Evolutionary conservation across 2,113 vertebrate genomes (phyloP), one percentile per base, ranked within the genome.

Genomic region (Gulo gulo): DNA sequence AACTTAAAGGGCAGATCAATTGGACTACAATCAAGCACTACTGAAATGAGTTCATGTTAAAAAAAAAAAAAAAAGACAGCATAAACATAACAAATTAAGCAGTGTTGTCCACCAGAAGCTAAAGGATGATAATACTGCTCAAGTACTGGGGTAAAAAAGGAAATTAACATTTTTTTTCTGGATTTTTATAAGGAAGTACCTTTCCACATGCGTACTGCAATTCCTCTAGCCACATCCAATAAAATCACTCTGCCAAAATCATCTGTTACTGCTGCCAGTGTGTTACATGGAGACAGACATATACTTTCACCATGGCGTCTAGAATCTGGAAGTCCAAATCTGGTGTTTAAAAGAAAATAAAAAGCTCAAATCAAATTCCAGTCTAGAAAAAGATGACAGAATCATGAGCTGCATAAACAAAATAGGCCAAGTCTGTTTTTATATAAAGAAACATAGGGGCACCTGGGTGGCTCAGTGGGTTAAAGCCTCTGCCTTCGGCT

Each of bases 171-270:
- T n/a, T 61, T n/a, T 82, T 36, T 29, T 16, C 82, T 31, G 39
- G 6, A 63, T n/a, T 80, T 94, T 42, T 81, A 12, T 67, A 78
- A 87, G 69, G 18, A 93, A 79, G 31, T 97, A 99, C 99, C 99
- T 99, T 99, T 99, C 99, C 99, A 99, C 99, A 99, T 99, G 92
- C 99, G 99, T 94, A 99, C 98, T 80, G 99, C 99, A 0, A 99
- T 98, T 86, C 99, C 99, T 93, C 99, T 98, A 52, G 99, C 97
- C 96, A 99, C 99, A 96, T 99, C 99, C 98, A 99, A 98, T 91
- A 99, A 98, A 65, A 99, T 98, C 86, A 99, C 99, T 95, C 99
- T 99, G 57, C 99, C 99, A 97, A 99, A 99, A 96, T 99, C 99
- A 96, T 99, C 99, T 0, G 99, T 99, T 82, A 99, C 99, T n/a